Conservation (phyloP, 2,113 vertebrate genomes). For the Ia io region DNA sequence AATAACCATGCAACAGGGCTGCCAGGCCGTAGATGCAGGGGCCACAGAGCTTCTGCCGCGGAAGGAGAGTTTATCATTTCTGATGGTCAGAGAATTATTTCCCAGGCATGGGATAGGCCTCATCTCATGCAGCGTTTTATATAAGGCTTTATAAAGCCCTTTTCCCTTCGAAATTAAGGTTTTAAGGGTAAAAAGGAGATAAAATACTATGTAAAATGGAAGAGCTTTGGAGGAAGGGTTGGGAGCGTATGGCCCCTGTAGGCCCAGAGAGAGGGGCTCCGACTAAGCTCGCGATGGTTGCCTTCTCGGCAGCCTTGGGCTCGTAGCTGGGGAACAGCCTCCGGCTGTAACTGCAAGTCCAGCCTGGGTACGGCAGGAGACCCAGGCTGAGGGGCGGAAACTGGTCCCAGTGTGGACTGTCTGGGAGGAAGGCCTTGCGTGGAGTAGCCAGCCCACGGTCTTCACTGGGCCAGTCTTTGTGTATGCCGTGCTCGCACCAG, state of each 20-base stretch:
- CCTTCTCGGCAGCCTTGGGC: slow-evolving; percentile 61
- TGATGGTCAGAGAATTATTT: neutral
- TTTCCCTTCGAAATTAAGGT: neutral
- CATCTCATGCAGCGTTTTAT: neutral
- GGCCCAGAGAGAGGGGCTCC: slow-evolving; percentile 5
- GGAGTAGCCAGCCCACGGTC: slow-evolving; percentile 56
- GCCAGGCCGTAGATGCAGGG: neutral
- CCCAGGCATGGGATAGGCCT: neutral
- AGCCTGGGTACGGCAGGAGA: slow-evolving; percentile 73
- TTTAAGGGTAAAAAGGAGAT: neutral
- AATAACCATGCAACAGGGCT: neutral
- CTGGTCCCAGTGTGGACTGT: neutral
- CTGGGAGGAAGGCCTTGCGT: slow-evolving; percentile 52
- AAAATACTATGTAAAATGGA: slow-evolving; percentile 38
- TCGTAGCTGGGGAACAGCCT: slow-evolving; percentile 65
- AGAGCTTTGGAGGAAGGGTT: neutral
- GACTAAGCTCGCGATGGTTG: slow-evolving; percentile 42
- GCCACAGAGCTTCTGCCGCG: neutral
- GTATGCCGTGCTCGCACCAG: slow-evolving; percentile 30
- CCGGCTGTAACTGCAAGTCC: slow-evolving; percentile 69
- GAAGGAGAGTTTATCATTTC: neutral
- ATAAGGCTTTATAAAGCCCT: neutral
- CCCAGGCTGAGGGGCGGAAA: slow-evolving; percentile 69
- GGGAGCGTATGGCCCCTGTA: neutral
- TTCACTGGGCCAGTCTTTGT: slow-evolving; percentile 43